These are phyloP conservation scores for Asbolus verrucosus DNA, from an alignment of 1,140 invertebrate genomes.

Conservation along the genomic window DNA sequence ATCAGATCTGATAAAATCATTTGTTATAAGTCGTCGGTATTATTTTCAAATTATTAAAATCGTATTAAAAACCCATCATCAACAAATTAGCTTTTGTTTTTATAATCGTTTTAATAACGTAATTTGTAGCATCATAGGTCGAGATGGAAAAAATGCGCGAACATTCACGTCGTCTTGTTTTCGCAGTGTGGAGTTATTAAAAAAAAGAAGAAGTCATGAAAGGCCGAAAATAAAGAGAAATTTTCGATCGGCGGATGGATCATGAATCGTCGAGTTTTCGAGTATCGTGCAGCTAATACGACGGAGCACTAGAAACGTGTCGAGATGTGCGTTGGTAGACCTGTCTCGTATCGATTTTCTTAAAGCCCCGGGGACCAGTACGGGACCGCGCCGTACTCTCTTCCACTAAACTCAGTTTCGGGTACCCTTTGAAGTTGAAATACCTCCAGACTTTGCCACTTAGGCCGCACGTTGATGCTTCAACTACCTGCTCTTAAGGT, in stretches of 20 bases:
- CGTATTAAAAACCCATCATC: conserved; percentile 18
- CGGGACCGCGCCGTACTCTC: conserved; percentile 36
- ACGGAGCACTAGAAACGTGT: conserved; percentile 15
- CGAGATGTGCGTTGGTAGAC: conserved; percentile 24
- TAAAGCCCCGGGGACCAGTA: conserved; percentile 33
- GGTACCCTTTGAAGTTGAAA: conserved; percentile 42
- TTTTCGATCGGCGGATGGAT: too few species aligned
- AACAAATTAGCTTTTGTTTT: neutral
- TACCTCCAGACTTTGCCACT: conserved; percentile 35
- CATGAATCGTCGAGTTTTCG: too few species aligned
- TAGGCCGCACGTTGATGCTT: conserved; percentile 9
- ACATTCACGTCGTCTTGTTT: too few species aligned
- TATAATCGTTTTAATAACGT: neutral
- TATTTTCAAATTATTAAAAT: conserved; percentile 7
- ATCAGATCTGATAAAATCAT: neutral
- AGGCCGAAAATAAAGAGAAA: too few species aligned
- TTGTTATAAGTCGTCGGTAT: conserved; percentile 9
- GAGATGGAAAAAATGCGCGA: too few species aligned
- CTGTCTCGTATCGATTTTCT: conserved; percentile 39
- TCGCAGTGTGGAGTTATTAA: too few species aligned
- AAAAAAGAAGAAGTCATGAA: too few species aligned
- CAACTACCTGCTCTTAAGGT: conserved; percentile 18
- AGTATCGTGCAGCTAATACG: too few species aligned
- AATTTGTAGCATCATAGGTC: neutral
- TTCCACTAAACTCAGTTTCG: conserved; percentile 40